These are phyloP conservation scores for Sinocyclocheilus anophthalmus DNA, from an alignment of 2,113 vertebrate species.

Conservation along the genomic window DNA sequence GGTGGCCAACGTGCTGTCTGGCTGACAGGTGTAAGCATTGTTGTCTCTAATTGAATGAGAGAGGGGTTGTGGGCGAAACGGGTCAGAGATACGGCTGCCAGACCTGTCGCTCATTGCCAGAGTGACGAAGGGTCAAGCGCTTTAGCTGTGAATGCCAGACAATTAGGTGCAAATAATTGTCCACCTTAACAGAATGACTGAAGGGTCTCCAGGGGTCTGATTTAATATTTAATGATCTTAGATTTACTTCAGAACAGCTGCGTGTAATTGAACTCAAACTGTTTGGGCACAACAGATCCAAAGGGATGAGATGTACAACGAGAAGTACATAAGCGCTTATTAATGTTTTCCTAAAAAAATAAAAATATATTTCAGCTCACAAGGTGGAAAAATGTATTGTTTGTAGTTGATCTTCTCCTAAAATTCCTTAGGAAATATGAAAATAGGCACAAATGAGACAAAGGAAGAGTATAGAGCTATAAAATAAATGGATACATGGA, in stretches of 20 bases:
- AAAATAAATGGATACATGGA: too few relatives aligned
- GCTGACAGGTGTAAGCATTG: slow-evolving; percentile 58
- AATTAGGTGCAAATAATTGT: slow-evolving; percentile 45
- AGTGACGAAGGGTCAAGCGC: slow-evolving; percentile 32
- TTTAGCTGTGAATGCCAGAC: slow-evolving; percentile 16
- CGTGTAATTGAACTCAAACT: slow-evolving; percentile 2
- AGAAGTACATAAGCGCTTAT: background rate
- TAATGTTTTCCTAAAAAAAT: background rate
- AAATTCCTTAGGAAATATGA: too few relatives aligned
- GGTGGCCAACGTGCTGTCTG: background rate
- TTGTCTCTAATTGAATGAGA: slow-evolving; percentile 60
- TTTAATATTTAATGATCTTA: slow-evolving; percentile 28
- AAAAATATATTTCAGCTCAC: too few relatives aligned
- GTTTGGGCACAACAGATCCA: background rate
- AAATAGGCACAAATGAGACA: too few relatives aligned
- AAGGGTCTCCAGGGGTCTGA: slow-evolving; percentile 18
- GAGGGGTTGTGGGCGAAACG: slow-evolving; percentile 47
- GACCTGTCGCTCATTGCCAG: slow-evolving; percentile 34
- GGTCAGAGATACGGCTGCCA: slow-evolving; percentile 40
- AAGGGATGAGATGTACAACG: background rate
- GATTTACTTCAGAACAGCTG: background rate
- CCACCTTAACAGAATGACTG: slow-evolving; percentile 26
- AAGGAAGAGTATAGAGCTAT: too few relatives aligned
- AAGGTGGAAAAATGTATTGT: too few relatives aligned
- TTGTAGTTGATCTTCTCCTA: too few relatives aligned